Evolutionary conservation across 2,888 invertebrate genomes (phyloP).

Genomic region (Nipponacmea schrenckii): DNA sequence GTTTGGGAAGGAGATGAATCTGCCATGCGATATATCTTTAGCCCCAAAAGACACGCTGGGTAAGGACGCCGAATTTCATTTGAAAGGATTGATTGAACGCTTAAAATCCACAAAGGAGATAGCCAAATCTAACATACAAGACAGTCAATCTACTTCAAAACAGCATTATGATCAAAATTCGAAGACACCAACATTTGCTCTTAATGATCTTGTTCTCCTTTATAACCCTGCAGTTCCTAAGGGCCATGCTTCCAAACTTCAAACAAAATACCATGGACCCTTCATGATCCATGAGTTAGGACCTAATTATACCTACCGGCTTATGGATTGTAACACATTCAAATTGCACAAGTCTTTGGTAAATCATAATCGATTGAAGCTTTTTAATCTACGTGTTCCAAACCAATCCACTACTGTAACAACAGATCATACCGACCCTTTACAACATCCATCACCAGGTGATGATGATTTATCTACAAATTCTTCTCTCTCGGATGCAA

Average conservation of each 20-base stretch:
- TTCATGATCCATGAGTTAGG: neutral
- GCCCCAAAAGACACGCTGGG: constrained; percentile 26
- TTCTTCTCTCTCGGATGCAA: neutral
- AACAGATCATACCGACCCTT: too few species aligned
- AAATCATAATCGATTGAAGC: neutral
- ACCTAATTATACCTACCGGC: neutral
- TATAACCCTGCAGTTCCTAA: neutral
- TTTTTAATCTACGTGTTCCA: neutral
- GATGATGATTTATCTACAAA: neutral
- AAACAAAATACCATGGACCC: neutral
- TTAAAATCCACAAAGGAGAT: constrained; percentile 8
- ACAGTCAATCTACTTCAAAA: neutral
- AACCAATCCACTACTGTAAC: too few species aligned
- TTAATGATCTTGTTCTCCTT: neutral
- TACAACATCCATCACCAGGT: too few species aligned
- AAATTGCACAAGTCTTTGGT: neutral
- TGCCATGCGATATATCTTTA: constrained; percentile 27
- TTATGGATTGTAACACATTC: neutral
- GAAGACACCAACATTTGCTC: neutral
- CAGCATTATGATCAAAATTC: neutral
- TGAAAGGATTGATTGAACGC: constrained; percentile 22
- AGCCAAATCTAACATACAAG: constrained; percentile 6
- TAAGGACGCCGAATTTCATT: constrained; percentile 27
- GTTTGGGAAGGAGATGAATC: constrained; percentile 34
- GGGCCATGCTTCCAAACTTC: neutral